Conservation (phyloP, 1,140 invertebrate genomes). For the Dreissena polymorpha region DNA sequence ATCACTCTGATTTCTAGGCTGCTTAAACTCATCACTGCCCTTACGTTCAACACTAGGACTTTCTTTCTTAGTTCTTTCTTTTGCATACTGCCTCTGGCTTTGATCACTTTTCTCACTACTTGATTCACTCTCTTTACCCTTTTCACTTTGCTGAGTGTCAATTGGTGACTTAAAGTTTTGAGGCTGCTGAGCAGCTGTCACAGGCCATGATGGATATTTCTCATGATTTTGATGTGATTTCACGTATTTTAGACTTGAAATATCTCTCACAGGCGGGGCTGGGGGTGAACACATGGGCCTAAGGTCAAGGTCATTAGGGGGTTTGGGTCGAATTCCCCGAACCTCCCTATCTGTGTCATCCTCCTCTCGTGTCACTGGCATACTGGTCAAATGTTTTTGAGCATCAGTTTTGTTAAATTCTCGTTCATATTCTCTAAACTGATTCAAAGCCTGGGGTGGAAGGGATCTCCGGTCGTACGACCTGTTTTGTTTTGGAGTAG, state of each 20-base stretch:
- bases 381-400: constrained; percentile 51
- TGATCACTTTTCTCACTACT: constrained; percentile 40
- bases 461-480: constrained; percentile 55
- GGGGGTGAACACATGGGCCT: constrained; percentile 62
- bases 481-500: constrained; percentile 45
- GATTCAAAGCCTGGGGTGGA: constrained; percentile 61
- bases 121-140: constrained; percentile 31
- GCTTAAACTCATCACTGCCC: constrained; percentile 63
- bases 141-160: constrained; percentile 53
- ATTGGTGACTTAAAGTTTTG: constrained; percentile 59
- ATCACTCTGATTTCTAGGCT: constrained; percentile 69
- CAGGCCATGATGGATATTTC: constrained; percentile 90
- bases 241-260: constrained; percentile 85
- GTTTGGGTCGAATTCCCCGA: constrained; percentile 26
- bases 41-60: constrained; percentile 67
- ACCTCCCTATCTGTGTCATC: constrained; percentile 43
- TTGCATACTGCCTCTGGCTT: constrained; percentile 15
- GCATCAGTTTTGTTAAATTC: constrained; percentile 48
- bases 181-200: constrained; percentile 57
- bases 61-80: constrained; percentile 49
- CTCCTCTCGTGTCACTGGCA: constrained; percentile 54
- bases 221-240: constrained; percentile 86
- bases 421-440: constrained; percentile 56
- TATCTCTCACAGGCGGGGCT: constrained; percentile 84
- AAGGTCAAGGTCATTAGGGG: constrained; percentile 49